Conservation (phyloP, 2,888 invertebrate genomes). For the Podotricha telesiphe region DNA sequence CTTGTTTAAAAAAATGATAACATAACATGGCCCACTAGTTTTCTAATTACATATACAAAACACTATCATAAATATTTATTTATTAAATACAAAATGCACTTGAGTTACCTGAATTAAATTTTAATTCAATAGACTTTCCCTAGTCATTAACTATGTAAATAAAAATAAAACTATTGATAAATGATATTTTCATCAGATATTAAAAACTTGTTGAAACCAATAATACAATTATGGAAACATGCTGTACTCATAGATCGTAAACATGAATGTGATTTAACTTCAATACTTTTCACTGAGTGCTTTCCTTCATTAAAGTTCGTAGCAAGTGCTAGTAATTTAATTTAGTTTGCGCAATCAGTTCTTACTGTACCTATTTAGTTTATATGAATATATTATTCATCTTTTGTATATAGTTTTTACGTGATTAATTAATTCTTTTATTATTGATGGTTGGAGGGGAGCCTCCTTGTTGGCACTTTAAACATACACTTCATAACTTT, state of each 20-base stretch:
- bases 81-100: neutral
- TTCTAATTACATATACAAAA: neutral
- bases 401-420: conserved; percentile 5
- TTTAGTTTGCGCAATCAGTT: conserved; percentile 27
- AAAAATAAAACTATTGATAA: no score
- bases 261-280: conserved; percentile 40
- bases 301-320: conserved; percentile 35
- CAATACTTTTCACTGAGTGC: conserved; percentile 38
- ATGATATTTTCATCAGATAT: neutral
- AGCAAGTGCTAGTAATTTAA: conserved; percentile 38
- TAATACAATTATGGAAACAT: conserved; percentile 22
- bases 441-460: neutral
- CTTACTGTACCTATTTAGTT: conserved; percentile 11
- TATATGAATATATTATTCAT: neutral
- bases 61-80: neutral
- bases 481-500: no score
- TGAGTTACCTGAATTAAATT: neutral
- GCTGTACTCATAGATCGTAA: conserved; percentile 25
- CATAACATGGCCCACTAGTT: no score
- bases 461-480: no score
- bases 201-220: conserved; percentile 15
- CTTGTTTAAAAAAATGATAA: no score
- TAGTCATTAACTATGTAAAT: neutral
- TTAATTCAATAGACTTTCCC: neutral
- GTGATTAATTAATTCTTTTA: neutral